Conservation (phyloP, 2,888 invertebrate species). For the Sarcophaga variegata region DNA sequence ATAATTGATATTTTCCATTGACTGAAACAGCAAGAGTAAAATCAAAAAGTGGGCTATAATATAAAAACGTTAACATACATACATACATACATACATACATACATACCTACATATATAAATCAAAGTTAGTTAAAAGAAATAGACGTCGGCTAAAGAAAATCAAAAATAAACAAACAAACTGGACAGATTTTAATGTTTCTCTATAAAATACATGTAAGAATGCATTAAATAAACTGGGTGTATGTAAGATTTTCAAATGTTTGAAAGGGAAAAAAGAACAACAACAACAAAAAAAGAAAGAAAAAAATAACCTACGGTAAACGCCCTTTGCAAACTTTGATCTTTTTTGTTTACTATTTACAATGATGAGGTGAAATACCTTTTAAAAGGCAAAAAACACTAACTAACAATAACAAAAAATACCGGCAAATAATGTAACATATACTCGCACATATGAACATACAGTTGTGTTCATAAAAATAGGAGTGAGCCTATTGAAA, state of each 20-base stretch:
- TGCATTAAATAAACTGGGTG: conserved; percentile 11
- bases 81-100: no score
- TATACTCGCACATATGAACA: no score
- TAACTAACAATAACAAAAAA: background rate
- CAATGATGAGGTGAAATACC: conserved; percentile 56
- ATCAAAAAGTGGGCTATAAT: conserved; percentile 27
- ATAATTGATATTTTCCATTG: background rate
- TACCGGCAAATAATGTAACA: background rate
- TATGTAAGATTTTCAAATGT: conserved; percentile 29
- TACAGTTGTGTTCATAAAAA: no score
- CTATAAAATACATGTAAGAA: conserved; percentile 25
- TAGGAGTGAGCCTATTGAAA: no score
- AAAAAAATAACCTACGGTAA: conserved; percentile 21
- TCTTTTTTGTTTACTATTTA: conserved; percentile 40
- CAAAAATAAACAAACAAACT: conserved; percentile 36
- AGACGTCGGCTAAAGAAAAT: conserved; percentile 4
- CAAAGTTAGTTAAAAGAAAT: background rate
- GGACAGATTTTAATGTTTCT: conserved; percentile 14
- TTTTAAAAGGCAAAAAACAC: conserved; percentile 12
- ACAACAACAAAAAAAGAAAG: background rate
- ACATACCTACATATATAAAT: no score
- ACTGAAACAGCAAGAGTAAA: background rate
- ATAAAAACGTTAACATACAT: conserved; percentile 15
- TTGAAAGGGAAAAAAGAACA: background rate
- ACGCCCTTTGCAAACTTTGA: conserved; percentile 55